These are phyloP conservation scores for Urosaurus nigricauda DNA, from an alignment of 2,797 vertebrate genomes.

Conservation along the genomic window DNA sequence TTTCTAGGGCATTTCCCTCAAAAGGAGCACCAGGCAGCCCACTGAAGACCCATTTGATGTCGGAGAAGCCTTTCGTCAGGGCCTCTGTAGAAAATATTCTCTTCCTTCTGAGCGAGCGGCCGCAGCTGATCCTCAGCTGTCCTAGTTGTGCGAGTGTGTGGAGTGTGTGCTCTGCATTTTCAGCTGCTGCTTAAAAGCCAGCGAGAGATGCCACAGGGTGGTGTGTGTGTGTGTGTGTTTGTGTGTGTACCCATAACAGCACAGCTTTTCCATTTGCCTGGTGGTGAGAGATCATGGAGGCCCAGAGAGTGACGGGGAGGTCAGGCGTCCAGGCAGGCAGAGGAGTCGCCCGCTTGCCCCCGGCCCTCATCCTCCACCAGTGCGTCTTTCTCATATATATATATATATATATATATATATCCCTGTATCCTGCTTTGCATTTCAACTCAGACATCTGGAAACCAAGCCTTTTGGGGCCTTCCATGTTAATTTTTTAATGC, in stretches of 20 bases:
- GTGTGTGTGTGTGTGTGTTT: too few species aligned
- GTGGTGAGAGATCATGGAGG: not conserved
- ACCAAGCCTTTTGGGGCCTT: too few species aligned
- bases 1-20: not conserved
- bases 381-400: too few species aligned
- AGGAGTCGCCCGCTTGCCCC: too few species aligned
- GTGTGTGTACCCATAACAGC: too few species aligned
- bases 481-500: too few species aligned
- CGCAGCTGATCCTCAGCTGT: conserved; percentile 74
- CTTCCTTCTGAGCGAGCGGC: conserved; percentile 38
- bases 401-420: too few species aligned
- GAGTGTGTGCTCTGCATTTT: not conserved
- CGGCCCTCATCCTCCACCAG: too few species aligned
- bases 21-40: not conserved
- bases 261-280: not conserved
- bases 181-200: not conserved
- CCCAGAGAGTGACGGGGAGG: not conserved
- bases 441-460: not conserved
- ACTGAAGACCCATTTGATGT: not conserved
- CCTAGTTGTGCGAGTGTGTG: not conserved
- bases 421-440: too few species aligned
- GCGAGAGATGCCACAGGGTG: fast-evolving
- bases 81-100: not conserved
- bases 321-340: not conserved
- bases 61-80: not conserved